These are phyloP conservation scores for Numenius phaeopus DNA, from an alignment of 2,797 vertebrate genomes.

Conservation along the genomic window DNA sequence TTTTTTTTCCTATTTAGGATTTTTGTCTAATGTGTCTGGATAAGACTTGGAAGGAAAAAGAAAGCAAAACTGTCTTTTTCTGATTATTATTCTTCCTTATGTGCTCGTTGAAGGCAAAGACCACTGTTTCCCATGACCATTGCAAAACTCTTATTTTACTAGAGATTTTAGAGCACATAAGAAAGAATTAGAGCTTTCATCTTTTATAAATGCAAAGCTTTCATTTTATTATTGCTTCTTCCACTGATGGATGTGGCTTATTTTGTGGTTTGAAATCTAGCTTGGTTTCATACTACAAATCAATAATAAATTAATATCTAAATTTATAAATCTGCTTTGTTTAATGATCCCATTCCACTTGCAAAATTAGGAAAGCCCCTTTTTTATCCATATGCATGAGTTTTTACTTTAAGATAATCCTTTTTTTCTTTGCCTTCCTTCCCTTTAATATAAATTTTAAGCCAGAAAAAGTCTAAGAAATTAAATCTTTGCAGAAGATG, in stretches of 20 bases:
- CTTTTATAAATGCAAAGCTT: neutral
- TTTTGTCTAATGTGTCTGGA: neutral
- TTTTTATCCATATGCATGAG: neutral
- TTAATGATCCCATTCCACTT: neutral
- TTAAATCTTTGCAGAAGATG: neutral
- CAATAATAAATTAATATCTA: neutral
- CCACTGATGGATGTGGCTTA: neutral
- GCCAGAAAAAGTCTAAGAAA: neutral
- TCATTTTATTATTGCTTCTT: neutral
- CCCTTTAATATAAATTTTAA: neutral
- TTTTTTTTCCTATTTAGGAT: neutral
- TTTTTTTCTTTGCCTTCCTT: neutral
- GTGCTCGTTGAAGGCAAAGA: neutral
- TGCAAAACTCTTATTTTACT: neutral
- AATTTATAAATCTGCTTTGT: neutral
- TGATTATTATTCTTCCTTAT: neutral
- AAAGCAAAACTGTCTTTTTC: neutral
- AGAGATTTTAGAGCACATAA: neutral
- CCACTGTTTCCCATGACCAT: neutral
- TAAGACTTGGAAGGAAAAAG: rapidly evolving
- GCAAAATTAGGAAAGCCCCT: neutral
- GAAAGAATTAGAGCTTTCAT: neutral
- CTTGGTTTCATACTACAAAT: neutral
- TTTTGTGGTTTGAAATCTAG: neutral
- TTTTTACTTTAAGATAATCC: neutral